Evolutionary conservation across 2,888 invertebrate species (phyloP), one percentile per base, ranked within the genome.

Genomic region (Electrophaes corylata): DNA sequence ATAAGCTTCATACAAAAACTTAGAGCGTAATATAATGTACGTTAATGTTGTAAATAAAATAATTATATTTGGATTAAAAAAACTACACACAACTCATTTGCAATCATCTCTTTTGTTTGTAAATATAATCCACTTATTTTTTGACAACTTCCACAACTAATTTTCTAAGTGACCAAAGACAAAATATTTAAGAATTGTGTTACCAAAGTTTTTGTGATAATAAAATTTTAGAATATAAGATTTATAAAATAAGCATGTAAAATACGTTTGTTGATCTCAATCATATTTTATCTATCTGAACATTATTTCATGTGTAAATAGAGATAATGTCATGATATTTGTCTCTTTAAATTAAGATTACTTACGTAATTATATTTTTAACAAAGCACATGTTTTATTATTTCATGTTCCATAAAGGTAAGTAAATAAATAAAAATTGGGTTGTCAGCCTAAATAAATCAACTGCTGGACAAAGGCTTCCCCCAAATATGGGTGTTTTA

Each of bases 141-240:
- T n/a, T n/a, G n/a, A n/a, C n/a, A n/a, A n/a, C n/a, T n/a, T n/a
- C n/a, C 26, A 26, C 26, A 26, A 26, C 31, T 37, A 35, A 23
- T 31, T 50, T 11, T n/a, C n/a, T 35, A 29, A 29, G 12, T 12
- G 20, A 50, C 35, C 44, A 44, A 49, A 55, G 19, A 44, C 19
- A 43, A 23, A 23, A 14, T 12, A 23, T 14, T 41, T 19, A 40
- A 11, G 19, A 2, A 12, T 20, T 43, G 37, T 50, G 68, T 69
- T 75, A 83, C 83, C 81, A 83, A 84, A 84, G 81, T 81, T 52
- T 70, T 72, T 81, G 81, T 83, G 83, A 84, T 84, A 79, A 70
- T 70, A 29, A 10, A 31, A 37, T 63, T 48, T 68, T 48, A 58
- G 54, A 49, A 12, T 12, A n/a, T 68, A 58, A 66, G 61, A 49